A percentile compares a stretch with the other conserved stretches of the same genome.
Evolutionary conservation across 2,888 invertebrate genomes (phyloP).

Genomic region (Gymnocheta viridis): DNA sequence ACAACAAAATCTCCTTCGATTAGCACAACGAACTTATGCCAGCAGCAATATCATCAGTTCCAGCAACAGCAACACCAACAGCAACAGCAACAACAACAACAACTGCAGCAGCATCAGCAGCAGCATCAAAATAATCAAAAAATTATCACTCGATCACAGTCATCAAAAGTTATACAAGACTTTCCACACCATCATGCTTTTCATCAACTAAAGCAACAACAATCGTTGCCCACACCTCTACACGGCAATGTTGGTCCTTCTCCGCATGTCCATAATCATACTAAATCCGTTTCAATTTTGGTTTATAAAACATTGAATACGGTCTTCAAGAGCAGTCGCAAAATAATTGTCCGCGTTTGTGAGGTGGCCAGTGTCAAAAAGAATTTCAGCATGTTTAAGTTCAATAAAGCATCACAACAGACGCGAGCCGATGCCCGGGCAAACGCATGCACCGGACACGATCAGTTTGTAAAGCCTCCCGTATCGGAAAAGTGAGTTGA

Average conservation of each 20-base stretch:
- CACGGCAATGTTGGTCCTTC: slow-evolving; percentile 72
- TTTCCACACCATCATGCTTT: slow-evolving; percentile 75
- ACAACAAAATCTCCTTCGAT: slow-evolving; percentile 68
- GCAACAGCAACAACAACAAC: slow-evolving; percentile 34
- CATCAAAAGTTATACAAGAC: slow-evolving; percentile 76
- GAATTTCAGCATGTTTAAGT: slow-evolving; percentile 87
- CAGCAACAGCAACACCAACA: slow-evolving; percentile 53
- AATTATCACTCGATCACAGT: slow-evolving; percentile 79
- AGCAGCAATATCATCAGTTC: neutral
- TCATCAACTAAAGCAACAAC: slow-evolving; percentile 78
- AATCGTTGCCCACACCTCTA: slow-evolving; percentile 77
- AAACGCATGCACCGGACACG: slow-evolving; percentile 90
- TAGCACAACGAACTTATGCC: slow-evolving; percentile 67
- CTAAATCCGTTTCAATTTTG: slow-evolving; percentile 81
- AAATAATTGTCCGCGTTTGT: slow-evolving; percentile 82
- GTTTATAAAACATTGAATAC: slow-evolving; percentile 82
- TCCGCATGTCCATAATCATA: slow-evolving; percentile 69
- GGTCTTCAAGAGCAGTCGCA: slow-evolving; percentile 82
- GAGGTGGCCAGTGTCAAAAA: slow-evolving; percentile 82
- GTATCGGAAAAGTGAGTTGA: slow-evolving; percentile 81
- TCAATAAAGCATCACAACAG: slow-evolving; percentile 82
- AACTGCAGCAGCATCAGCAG: slow-evolving; percentile 20
- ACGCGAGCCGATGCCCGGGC: slow-evolving; percentile 83
- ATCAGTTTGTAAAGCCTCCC: slow-evolving; percentile 89
- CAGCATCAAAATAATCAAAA: slow-evolving; percentile 73